Conservation (phyloP, 2,888 invertebrate species). For the Argyra leucocephala region DNA sequence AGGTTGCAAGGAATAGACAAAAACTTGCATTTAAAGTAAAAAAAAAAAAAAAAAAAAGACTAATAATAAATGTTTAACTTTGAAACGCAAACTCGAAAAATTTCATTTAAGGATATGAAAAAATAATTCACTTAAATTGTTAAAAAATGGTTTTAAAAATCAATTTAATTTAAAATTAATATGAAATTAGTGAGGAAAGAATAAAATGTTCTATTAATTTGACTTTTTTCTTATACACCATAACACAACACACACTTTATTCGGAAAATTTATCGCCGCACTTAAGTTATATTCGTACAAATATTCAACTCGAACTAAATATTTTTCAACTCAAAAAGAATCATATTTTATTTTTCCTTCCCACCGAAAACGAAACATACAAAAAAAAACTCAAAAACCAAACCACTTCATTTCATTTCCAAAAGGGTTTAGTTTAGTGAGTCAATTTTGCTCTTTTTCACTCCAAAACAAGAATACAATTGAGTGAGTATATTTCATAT, state of each 20-base stretch:
- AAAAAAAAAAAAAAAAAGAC: neutral
- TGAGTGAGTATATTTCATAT: too few relatives aligned
- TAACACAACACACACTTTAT: neutral
- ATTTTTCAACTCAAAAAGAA: neutral
- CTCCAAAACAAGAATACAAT: too few relatives aligned
- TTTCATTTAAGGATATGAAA: neutral
- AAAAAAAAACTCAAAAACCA: too few relatives aligned
- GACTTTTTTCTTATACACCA: neutral
- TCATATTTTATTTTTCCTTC: neutral
- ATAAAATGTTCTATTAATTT: neutral
- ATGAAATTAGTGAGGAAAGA: too few relatives aligned
- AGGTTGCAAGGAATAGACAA: neutral
- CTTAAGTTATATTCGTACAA: neutral
- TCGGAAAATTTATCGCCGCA: neutral
- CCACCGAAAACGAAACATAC: neutral
- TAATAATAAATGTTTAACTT: neutral
- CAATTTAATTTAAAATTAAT: too few relatives aligned
- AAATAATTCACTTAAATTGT: neutral
- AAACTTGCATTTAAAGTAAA: neutral
- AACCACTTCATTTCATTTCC: too few relatives aligned
- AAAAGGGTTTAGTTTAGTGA: too few relatives aligned
- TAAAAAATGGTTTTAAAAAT: neutral
- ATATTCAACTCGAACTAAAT: neutral
- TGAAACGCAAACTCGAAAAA: neutral
- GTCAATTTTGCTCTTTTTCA: too few relatives aligned